Evolutionary conservation across 2,113 vertebrate species (phyloP), one percentile per base, ranked within the genome.

Genomic region (Bos javanicus): DNA sequence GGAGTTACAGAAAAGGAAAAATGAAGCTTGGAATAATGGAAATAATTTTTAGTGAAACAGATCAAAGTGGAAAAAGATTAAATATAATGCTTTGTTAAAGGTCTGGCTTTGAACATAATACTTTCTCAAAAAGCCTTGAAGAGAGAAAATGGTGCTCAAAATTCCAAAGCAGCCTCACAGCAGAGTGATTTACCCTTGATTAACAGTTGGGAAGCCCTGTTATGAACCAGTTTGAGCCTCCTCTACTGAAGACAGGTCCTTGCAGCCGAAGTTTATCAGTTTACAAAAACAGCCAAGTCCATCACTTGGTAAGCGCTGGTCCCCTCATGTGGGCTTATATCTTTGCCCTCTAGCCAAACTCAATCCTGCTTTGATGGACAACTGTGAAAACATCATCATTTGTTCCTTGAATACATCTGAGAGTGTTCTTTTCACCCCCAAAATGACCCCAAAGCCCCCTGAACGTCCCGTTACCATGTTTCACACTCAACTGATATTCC

Each of bases 31-130:
- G 25, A 96, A 95, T 95, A 91, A 84, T 89, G 84, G 82, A 97
- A 92, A 92, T 81, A 23, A 82, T 97, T 96, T 96, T 97, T 90
- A 97, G 60, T 94, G 88, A 33, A 91, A 98, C 96, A 92, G 80
- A 94, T 96, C 84, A 94, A 98, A 95, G 87, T n/a, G 33, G 43
- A 95, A 95, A 96, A 84, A 88, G 76, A 86, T 96, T 81, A 96
- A 97, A 90, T 80, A 64, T 39, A 93, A 78, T 82, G 76, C 25
- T 39, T 85, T 92, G 57, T 78, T 76, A 59, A 91, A 95, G 96
- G 78, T 2, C 60, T 95, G 19, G 25, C 60, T 95, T 39, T 62
- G 76, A 97, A 88, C 59, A 59, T 28, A 93, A 90, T 81, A 90
- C 25, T 78, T 74, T 33, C 25, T 83, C 82, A 52, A 93, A 93